Evolutionary conservation across 2,797 vertebrate genomes (phyloP).

Genomic region (Telmatherina bonti): DNA sequence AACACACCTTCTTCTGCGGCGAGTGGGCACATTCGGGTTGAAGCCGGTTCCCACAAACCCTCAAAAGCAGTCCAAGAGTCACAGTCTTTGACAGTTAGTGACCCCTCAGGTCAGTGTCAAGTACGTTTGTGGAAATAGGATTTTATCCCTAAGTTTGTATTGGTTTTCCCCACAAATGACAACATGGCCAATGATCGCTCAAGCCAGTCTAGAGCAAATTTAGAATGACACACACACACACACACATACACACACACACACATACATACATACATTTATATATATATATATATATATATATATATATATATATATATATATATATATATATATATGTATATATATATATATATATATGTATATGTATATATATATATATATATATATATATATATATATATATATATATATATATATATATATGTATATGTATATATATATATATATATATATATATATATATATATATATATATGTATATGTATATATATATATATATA

Average conservation of each 20-base stretch:
- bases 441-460: background rate
- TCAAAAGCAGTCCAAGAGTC: conserved; percentile 48
- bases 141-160: background rate
- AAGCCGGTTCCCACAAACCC: conserved; percentile 18
- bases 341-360: too few species aligned
- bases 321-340: background rate
- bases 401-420: background rate
- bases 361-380: background rate
- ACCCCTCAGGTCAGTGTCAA: conserved; percentile 51
- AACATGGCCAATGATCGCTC: background rate
- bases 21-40: conserved; percentile 24
- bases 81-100: conserved; percentile 16
- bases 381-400: background rate
- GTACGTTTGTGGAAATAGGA: background rate
- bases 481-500: background rate
- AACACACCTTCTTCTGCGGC: background rate
- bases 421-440: background rate
- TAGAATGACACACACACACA: background rate
- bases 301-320: background rate
- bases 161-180: background rate
- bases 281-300: background rate
- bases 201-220: background rate
- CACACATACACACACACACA: background rate
- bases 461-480: background rate
- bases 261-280: background rate